Percentiles rank a stretch among this genome's conserved stretches.
Conservation (phyloP, 2,797 vertebrate genomes). For the Salarias fasciatus region DNA sequence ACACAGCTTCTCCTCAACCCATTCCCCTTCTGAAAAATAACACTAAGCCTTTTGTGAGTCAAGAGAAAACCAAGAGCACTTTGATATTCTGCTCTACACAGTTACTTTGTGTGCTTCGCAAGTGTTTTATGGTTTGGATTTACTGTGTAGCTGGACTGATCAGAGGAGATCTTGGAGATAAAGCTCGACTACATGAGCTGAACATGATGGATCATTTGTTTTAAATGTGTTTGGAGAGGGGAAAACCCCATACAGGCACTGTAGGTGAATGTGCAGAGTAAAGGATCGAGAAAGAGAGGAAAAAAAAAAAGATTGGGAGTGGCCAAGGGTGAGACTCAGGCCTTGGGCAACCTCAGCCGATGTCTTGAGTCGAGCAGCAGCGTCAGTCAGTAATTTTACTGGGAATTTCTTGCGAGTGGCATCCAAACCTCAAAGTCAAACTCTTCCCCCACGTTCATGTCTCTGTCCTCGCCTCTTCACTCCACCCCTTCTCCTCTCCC, state of each 20-base stretch:
- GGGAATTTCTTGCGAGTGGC: slow-evolving; percentile 75
- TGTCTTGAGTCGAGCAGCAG: slow-evolving; percentile 74
- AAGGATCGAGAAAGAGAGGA: slow-evolving; percentile 11
- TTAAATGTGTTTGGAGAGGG: slow-evolving; percentile 15
- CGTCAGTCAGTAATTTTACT: slow-evolving; percentile 79
- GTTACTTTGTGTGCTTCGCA: slow-evolving; percentile 25
- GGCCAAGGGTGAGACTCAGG: slow-evolving; percentile 66
- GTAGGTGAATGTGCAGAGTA: slow-evolving; percentile 14
- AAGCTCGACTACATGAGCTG: not conserved
- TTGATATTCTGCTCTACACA: slow-evolving; percentile 38
- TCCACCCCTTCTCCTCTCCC: slow-evolving; percentile 54
- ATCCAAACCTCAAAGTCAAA: slow-evolving; percentile 84
- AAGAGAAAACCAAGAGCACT: slow-evolving; percentile 41
- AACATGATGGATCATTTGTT: slow-evolving; percentile 15
- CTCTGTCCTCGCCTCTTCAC: slow-evolving; percentile 62
- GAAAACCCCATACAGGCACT: not conserved
- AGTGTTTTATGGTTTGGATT: slow-evolving; percentile 30
- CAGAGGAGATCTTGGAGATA: not conserved
- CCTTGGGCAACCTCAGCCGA: slow-evolving; percentile 70
- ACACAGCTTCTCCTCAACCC: slow-evolving; percentile 44
- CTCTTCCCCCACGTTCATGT: slow-evolving; percentile 64
- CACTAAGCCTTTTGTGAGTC: slow-evolving; percentile 50
- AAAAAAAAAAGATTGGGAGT: slow-evolving; percentile 62
- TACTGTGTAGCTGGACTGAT: not conserved
- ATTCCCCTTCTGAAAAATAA: slow-evolving; percentile 50